Evolutionary conservation across 2,888 invertebrate genomes (phyloP).

Genomic region (Rhagophthalmus giganteus): DNA sequence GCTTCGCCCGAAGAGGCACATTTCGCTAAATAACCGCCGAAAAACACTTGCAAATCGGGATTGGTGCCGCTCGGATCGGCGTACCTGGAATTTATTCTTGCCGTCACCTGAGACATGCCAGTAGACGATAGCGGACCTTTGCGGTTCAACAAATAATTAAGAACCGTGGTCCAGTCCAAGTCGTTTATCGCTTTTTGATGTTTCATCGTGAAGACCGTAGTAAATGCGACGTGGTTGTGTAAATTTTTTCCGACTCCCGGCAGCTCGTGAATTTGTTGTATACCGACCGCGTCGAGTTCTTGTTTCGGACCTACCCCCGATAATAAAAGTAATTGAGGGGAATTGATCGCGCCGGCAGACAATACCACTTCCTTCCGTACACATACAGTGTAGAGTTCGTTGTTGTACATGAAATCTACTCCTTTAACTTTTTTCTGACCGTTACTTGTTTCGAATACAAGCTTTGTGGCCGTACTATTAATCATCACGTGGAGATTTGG

Average conservation of each 20-base stretch:
- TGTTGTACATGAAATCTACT: constrained; percentile 64
- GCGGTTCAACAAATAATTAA: constrained; percentile 64
- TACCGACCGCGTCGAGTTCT: constrained; percentile 62
- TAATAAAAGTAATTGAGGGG: constrained; percentile 67
- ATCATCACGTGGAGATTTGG: constrained; percentile 65
- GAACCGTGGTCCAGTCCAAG: constrained; percentile 64
- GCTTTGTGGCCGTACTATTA: constrained; percentile 63
- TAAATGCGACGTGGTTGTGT: constrained; percentile 69
- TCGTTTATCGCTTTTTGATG: constrained; percentile 59
- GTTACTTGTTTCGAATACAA: constrained; percentile 54
- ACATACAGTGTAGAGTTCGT: constrained; percentile 54
- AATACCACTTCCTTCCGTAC: constrained; percentile 64
- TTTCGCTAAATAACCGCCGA: constrained; percentile 65
- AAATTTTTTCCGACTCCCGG: constrained; percentile 72
- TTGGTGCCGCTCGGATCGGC: constrained; percentile 62
- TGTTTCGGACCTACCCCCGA: constrained; percentile 69
- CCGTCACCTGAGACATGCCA: constrained; percentile 69
- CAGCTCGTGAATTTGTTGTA: constrained; percentile 63
- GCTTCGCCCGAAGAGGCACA: constrained; percentile 61
- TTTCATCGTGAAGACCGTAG: constrained; percentile 59
- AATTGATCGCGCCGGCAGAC: constrained; percentile 67
- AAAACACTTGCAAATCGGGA: constrained; percentile 70
- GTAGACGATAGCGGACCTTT: constrained; percentile 67
- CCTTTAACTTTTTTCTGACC: constrained; percentile 59
- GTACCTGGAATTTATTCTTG: constrained; percentile 63